phyloP scores from a whole-genome alignment of 2,797 vertebrate species.

The Valencia hispanica region DNA sequence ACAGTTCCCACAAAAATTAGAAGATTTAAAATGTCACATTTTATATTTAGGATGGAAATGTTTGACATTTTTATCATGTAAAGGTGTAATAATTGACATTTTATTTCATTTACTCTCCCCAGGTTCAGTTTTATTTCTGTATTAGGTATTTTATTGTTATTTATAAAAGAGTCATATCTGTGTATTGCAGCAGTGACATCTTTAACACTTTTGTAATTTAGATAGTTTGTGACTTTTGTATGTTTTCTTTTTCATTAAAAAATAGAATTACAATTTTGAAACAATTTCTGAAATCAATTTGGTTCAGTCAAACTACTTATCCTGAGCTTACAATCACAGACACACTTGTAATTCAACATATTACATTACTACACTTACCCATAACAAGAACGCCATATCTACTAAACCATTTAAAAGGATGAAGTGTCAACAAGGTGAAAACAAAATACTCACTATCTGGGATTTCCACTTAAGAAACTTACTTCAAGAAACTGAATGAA shows the following conservation, averaged over 20 bases:
- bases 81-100: constrained; percentile 25
- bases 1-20: background rate
- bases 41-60: constrained; percentile 32
- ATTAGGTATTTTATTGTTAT: constrained; percentile 77
- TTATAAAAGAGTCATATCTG: constrained; percentile 76
- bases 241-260: constrained; percentile 40
- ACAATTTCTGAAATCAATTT: constrained; percentile 49
- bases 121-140: constrained; percentile 63
- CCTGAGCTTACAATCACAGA: background rate
- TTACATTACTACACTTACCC: constrained; percentile 1
- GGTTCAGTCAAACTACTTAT: background rate
- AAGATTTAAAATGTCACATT: constrained; percentile 23
- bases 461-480: constrained; percentile 4
- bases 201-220: constrained; percentile 70
- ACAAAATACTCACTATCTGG: background rate
- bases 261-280: constrained; percentile 77
- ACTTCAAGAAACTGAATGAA: constrained; percentile 24
- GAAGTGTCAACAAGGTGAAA: constrained; percentile 3
- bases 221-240: constrained; percentile 76
- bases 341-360: constrained; percentile 15
- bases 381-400: background rate
- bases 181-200: constrained; percentile 68
- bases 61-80: constrained; percentile 21
- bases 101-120: constrained; percentile 36
- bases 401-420: constrained; percentile 7